Base-by-base conservation (phyloP, 37 sponge, comb jelly and placozoan species). In the Cladorhizidae sp. region DNA sequence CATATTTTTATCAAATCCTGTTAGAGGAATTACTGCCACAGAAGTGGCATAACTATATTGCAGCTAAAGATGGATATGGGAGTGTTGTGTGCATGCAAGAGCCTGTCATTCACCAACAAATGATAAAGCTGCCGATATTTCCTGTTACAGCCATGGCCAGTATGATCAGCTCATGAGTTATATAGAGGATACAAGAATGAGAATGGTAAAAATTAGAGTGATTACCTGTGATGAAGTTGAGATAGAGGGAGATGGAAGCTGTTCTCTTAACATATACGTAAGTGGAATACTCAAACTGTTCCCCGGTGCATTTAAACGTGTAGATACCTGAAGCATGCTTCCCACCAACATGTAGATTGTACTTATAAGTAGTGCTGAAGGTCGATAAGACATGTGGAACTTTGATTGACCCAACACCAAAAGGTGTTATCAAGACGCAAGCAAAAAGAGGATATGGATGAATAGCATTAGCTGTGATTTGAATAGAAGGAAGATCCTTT, bases 291-390 rank as follows among this genome's bases (percentile, higher is more conserved):
- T 62, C 15, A 8, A 3, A 64, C 1, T 43, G 14, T 11, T 41
- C 17, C 1, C 74, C 74, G 11, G 57, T 55, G 74, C 74, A 74
- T 41, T 41, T 71, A 23, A 36, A 41, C 14, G 49, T 71, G 39
- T 75, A 75, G 0, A 57, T 9, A 23, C 76, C 76, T 35, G 59
- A 59, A 15, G 28, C 25, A 11, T 54, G 40, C 5, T 2, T 35
- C 8, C 21, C 56, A 58, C 39, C 33, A 28, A 32, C 35, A 58
- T 15, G 5, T 38, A 57, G 1, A 15, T 31, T 38, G 39, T 58
- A 54, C 14, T 54, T 61, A 29, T 26, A 23, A 41, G 5, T 45
- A 8, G 49, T 41, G 28, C 23, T 6, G 38, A 36, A 67, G 3
- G 39, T 6, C 3, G 39, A 20, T 23, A 14, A 2, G 5, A 12